Base-by-base conservation (phyloP, 2,113 vertebrate genomes). In the Brachyhypopomus occidentalis region DNA sequence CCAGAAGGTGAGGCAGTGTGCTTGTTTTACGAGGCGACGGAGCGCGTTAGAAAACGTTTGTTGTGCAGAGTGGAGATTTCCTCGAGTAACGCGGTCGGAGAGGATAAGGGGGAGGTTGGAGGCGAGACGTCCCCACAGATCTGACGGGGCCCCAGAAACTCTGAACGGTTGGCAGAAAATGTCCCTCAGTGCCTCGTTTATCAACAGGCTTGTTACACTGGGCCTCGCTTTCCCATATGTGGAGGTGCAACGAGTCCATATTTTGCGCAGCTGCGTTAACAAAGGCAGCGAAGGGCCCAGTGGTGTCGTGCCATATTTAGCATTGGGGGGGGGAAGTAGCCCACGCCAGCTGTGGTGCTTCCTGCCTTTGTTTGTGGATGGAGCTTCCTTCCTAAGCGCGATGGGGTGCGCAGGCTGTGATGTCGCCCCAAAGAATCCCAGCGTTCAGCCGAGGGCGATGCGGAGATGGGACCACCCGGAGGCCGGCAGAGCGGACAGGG, bases 281-380 rank as follows among this genome's bases (percentile, higher is more conserved):
- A 78, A 38, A 56, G 20, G 75, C 19, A 38, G 30, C 27, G 20
- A 56, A 52, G 27, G 48, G 30, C 60, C 38, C 14, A 55, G 38
- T 48, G 82, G 45, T 56, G 71, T 66, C 7, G 16, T 62, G 70
- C 56, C 34, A 52, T 71, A 64, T 84, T 79, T 30, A 69, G 55
- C 71, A 30, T 3, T 3, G 41, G 12, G 83, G 59, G 69, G 73
- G 66, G 84, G 82, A 71, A 77, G 59, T 27, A 14, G 55, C 59
- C 55, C 66, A 41, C 34, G 34, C 41, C 76, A 59, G 67, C 82
- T 72, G 58, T 8, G 45, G 75, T 84, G 77, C 89, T 90, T 94
- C 93, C 92, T 86, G 88, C 86, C 89, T 92, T 94, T 93, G 93
- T 93, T 79, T 78, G 67, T 23, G 11, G 34, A 80, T 27, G 63